Conservation (phyloP, 53 echinoderm and acorn worm genomes). For the Mesocentrotus franciscanus region DNA sequence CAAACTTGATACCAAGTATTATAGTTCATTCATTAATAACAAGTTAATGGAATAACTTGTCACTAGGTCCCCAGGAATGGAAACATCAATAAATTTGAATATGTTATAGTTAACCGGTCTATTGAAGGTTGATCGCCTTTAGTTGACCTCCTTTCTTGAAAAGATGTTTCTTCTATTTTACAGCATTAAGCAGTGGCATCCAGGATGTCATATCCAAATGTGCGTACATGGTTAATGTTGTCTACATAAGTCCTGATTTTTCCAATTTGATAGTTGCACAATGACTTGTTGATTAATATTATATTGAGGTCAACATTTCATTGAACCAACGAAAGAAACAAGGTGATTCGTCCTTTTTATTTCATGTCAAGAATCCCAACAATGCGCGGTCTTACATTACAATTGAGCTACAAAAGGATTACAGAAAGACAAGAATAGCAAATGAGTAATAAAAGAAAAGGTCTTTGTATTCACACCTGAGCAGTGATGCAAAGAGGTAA, state of each 20-base stretch:
- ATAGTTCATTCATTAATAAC: too few species aligned
- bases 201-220: neutral
- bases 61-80: too few species aligned
- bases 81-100: too few species aligned
- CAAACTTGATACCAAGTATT: too few species aligned
- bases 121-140: neutral
- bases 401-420: constrained; percentile 5
- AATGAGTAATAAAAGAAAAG: neutral
- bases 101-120: too few species aligned
- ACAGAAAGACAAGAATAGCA: neutral
- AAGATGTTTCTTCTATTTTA: neutral
- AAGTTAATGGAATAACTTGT: too few species aligned
- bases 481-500: neutral
- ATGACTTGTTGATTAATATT: neutral
- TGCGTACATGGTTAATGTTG: neutral
- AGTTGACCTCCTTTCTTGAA: neutral
- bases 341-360: neutral
- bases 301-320: neutral
- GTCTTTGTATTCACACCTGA: constrained; percentile 2
- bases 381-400: neutral
- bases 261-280: neutral
- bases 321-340: neutral
- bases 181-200: neutral
- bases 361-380: neutral
- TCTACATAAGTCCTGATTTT: too few species aligned